Percentiles rank a stretch among this genome's conserved stretches.
Conservation (phyloP, 92 coral and sea anemone genomes). For the Nematostella vectensis region DNA sequence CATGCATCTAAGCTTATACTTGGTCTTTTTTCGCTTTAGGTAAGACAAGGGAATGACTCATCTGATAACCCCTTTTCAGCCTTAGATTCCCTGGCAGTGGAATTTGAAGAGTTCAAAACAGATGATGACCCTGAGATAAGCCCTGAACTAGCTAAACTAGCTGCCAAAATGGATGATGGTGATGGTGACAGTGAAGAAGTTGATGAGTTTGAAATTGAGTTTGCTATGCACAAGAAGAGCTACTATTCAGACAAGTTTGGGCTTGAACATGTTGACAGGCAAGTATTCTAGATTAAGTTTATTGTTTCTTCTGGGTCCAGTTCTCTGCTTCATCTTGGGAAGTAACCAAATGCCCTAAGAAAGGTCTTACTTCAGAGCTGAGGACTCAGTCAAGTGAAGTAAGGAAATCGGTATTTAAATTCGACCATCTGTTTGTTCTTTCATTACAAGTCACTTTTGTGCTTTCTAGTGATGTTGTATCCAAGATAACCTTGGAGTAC, state of each 20-base stretch:
- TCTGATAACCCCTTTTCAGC: slow-evolving; percentile 43
- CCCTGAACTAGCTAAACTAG: slow-evolving; percentile 55
- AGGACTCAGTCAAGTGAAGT: too few relatives aligned
- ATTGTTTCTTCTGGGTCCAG: neutral
- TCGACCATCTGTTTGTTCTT: too few relatives aligned
- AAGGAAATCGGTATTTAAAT: too few relatives aligned
- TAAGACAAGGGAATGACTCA: too few relatives aligned
- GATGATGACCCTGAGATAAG: slow-evolving; percentile 12
- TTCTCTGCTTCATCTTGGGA: too few relatives aligned
- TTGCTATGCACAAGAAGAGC: slow-evolving; percentile 68
- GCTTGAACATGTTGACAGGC: slow-evolving; percentile 60
- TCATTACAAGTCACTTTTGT: neutral
- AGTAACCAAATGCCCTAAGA: too few relatives aligned
- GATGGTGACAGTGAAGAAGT: slow-evolving; percentile 49
- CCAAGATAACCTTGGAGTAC: slow-evolving; percentile 64
- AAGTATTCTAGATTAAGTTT: neutral
- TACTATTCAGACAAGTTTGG: slow-evolving; percentile 85
- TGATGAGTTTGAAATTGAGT: slow-evolving; percentile 86
- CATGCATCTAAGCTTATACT: too few relatives aligned
- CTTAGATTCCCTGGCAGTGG: slow-evolving; percentile 37
- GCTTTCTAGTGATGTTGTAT: slow-evolving; percentile 38
- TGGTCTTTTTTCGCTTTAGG: too few relatives aligned
- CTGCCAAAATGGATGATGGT: slow-evolving; percentile 41
- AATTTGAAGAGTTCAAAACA: slow-evolving; percentile 22
- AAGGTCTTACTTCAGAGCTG: too few relatives aligned